These are phyloP conservation scores for Xenops minutus DNA, from an alignment of 2,797 vertebrate species.

Conservation along the genomic window DNA sequence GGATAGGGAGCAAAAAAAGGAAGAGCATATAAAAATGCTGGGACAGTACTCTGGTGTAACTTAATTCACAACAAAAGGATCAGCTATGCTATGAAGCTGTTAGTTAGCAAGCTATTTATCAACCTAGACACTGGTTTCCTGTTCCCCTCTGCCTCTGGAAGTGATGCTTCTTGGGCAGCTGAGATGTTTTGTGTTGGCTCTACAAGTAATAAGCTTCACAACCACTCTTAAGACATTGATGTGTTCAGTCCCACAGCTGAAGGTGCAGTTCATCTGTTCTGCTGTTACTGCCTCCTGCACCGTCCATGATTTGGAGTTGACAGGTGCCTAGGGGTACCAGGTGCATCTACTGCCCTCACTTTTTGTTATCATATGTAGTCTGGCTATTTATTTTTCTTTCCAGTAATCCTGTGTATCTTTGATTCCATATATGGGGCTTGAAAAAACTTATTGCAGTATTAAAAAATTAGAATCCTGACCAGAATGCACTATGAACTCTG, in stretches of 20 bases:
- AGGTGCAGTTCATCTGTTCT: not conserved
- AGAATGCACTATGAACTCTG: not conserved
- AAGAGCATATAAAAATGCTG: not conserved
- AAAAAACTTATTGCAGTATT: not conserved
- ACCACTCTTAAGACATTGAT: not conserved
- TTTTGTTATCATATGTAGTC: not conserved
- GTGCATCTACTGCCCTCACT: not conserved
- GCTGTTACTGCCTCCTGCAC: not conserved
- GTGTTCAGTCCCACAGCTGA: not conserved
- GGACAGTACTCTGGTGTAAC: not conserved
- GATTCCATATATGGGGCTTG: not conserved
- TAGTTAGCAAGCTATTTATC: not conserved
- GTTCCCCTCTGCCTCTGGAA: not conserved
- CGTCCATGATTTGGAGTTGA: not conserved
- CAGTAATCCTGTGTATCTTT: not conserved
- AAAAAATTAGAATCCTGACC: not conserved
- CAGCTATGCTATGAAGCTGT: accelerated
- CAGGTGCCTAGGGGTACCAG: not conserved
- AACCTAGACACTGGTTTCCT: not conserved
- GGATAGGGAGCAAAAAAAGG: not conserved
- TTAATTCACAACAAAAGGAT: not conserved
- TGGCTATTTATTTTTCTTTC: not conserved
- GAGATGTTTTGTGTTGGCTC: not conserved
- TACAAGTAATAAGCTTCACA: not conserved
- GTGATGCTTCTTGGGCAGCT: not conserved